Conservation (phyloP, 1,140 invertebrate genomes). For the Meloidogyne floridensis region DNA sequence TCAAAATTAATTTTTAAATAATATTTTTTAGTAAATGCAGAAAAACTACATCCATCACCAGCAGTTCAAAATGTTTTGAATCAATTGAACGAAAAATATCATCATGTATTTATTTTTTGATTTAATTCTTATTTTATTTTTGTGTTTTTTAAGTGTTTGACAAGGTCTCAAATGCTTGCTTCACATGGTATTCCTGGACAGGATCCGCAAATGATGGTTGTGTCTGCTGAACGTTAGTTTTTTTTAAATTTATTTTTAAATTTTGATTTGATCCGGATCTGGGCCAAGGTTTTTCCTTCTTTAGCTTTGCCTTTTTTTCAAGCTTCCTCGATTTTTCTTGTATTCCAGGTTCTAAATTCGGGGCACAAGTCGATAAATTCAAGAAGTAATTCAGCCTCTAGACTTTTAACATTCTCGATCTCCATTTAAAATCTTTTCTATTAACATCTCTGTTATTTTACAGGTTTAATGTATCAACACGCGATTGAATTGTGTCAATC, state of each 20-base stretch:
- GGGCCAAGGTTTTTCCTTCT: no score
- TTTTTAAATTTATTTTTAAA: neutral
- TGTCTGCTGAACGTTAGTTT: neutral
- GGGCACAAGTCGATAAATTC: no score
- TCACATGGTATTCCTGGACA: constrained; percentile 61
- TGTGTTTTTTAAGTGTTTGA: constrained; percentile 43
- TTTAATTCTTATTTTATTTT: neutral
- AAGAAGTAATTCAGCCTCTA: no score
- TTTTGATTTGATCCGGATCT: no score
- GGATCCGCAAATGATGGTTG: constrained; percentile 49
- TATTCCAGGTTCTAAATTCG: no score
- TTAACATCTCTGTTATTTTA: constrained; percentile 46
- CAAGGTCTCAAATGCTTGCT: constrained; percentile 64
- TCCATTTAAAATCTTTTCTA: no score
- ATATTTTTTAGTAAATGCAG: constrained; percentile 72
- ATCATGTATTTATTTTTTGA: constrained; percentile 37
- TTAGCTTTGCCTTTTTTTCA: no score
- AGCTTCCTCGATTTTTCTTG: no score
- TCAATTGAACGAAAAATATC: constrained; percentile 64
- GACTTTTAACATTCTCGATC: no score
- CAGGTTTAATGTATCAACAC: constrained; percentile 61
- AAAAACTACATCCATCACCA: constrained; percentile 82
- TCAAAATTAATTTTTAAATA: neutral
- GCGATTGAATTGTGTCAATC: constrained; percentile 80
- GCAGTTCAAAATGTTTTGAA: constrained; percentile 78